These are phyloP conservation scores for Oncorhynchus keta DNA, from an alignment of 2,113 vertebrate genomes.

Conservation along the genomic window DNA sequence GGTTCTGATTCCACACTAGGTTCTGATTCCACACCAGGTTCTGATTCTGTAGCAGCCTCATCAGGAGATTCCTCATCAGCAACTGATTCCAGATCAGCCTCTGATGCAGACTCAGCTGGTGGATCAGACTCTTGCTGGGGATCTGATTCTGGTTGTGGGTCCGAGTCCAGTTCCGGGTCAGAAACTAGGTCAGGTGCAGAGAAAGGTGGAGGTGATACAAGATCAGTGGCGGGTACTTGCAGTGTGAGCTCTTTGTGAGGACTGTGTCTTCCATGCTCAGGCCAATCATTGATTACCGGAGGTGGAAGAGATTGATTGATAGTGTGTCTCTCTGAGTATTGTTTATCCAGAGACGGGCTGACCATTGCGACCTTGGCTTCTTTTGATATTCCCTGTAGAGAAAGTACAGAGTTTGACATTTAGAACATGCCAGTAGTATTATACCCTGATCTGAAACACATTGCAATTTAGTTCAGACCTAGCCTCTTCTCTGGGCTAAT, in stretches of 20 bases:
- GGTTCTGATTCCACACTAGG: slow-evolving; percentile 40
- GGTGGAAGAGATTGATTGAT: slow-evolving; percentile 29
- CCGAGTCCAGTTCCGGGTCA: slow-evolving; percentile 28
- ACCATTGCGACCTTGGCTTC: slow-evolving; percentile 36
- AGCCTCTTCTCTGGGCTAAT: too few species aligned
- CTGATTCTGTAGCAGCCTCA: slow-evolving; percentile 58
- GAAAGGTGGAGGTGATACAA: slow-evolving; percentile 39
- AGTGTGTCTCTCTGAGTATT: slow-evolving; percentile 23
- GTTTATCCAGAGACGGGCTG: slow-evolving; percentile 20
- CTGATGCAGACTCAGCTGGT: slow-evolving; percentile 49
- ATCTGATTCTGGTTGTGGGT: slow-evolving; percentile 46
- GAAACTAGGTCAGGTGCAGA: slow-evolving; percentile 44
- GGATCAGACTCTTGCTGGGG: slow-evolving; percentile 37
- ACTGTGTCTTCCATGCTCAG: slow-evolving; percentile 20
- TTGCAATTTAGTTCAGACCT: too few species aligned
- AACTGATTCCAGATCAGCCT: slow-evolving; percentile 41
- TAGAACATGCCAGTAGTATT: not conserved
- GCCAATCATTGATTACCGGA: slow-evolving; percentile 26
- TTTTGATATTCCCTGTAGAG: slow-evolving; percentile 45
- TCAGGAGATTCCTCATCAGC: slow-evolving; percentile 37
- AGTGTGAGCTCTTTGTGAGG: slow-evolving; percentile 22
- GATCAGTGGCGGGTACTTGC: slow-evolving; percentile 19
- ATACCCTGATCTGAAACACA: not conserved
- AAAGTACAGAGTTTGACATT: not conserved
- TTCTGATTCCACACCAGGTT: slow-evolving; percentile 50